Evolutionary conservation across 2,113 vertebrate genomes (phyloP).

Genomic region (Centropristis striata): DNA sequence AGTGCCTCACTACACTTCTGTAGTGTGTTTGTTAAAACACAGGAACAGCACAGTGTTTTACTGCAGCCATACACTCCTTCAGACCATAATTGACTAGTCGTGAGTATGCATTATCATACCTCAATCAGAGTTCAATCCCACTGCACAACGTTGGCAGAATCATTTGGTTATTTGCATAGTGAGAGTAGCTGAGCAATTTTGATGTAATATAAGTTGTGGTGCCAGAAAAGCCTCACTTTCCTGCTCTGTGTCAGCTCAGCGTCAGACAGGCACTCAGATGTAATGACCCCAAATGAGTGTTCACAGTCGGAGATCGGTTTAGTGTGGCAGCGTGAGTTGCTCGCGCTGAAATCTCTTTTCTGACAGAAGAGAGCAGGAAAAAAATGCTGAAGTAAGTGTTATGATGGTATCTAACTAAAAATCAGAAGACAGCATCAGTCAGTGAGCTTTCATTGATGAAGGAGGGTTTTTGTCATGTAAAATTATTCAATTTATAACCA

Average conservation of each 20-base stretch:
- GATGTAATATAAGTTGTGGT: background rate
- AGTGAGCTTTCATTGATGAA: background rate
- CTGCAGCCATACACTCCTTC: background rate
- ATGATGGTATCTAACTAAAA: background rate
- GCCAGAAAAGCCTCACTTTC: background rate
- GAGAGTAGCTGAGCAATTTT: background rate
- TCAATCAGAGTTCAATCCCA: background rate
- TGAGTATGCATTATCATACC: background rate
- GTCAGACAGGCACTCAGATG: background rate
- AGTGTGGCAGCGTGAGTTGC: background rate
- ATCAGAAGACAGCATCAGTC: background rate
- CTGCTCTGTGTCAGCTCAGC: background rate
- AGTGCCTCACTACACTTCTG: background rate
- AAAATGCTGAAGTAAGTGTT: background rate
- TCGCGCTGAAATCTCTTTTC: background rate
- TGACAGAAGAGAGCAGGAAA: background rate
- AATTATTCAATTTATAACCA: too few species aligned
- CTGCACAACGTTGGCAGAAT: background rate
- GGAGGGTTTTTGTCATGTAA: too few species aligned
- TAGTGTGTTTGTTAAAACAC: background rate
- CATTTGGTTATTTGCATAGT: background rate
- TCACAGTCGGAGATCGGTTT: background rate
- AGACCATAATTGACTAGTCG: background rate
- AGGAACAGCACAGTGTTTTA: background rate
- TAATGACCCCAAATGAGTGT: slow-evolving; percentile 16